Evolutionary conservation across 2,797 vertebrate genomes (phyloP).

Genomic region (Sebastes oblongus): DNA sequence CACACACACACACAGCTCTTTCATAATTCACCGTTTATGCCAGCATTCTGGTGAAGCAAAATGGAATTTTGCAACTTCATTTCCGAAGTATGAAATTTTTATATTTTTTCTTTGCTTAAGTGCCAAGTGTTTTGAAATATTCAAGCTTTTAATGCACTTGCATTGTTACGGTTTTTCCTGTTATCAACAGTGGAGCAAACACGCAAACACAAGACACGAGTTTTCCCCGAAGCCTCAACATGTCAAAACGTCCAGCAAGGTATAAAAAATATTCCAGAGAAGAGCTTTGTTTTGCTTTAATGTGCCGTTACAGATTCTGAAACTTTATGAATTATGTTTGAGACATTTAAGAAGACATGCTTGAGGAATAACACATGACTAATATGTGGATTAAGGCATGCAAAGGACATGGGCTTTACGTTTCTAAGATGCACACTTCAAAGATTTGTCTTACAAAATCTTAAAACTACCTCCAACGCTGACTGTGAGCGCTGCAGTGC

Average conservation of each 20-base stretch:
- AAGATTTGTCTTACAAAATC: slow-evolving; percentile 21
- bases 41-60: slow-evolving; percentile 58
- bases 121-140: slow-evolving; percentile 75
- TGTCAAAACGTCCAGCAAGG: slow-evolving; percentile 3
- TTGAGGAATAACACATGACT: slow-evolving; percentile 18
- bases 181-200: slow-evolving; percentile 46
- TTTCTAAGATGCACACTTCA: neutral
- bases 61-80: slow-evolving; percentile 60
- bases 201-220: slow-evolving; percentile 26
- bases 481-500: neutral
- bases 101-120: slow-evolving; percentile 71
- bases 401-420: neutral
- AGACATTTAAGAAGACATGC: slow-evolving; percentile 8
- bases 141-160: slow-evolving; percentile 66
- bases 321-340: neutral
- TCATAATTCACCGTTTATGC: slow-evolving; percentile 65
- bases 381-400: slow-evolving; percentile 1
- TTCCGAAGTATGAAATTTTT: slow-evolving; percentile 65
- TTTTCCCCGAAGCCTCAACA: neutral
- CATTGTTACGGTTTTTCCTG: slow-evolving; percentile 46
- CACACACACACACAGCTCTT: slow-evolving; percentile 34
- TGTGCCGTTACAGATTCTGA: neutral
- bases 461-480: neutral
- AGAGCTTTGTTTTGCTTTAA: neutral
- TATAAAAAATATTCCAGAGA: neutral